These are phyloP conservation scores for Podarcis lilfordi DNA, from an alignment of 2,797 vertebrate genomes.

Conservation along the genomic window DNA sequence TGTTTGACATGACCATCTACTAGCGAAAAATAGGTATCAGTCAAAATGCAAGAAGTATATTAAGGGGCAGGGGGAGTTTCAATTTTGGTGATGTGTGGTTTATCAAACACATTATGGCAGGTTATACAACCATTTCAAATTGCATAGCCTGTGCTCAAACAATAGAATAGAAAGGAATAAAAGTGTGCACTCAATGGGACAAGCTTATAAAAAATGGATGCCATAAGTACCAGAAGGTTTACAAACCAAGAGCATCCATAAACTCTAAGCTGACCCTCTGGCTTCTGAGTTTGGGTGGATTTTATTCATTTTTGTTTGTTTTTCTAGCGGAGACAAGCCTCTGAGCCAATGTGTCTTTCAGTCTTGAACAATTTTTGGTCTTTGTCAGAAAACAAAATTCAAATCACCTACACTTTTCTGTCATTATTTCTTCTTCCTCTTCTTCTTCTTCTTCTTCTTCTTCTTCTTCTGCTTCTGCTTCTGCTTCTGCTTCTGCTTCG, in stretches of 20 bases:
- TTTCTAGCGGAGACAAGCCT: conserved; percentile 40
- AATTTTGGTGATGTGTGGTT: conserved; percentile 19
- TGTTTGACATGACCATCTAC: not conserved
- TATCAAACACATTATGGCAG: conserved; percentile 30
- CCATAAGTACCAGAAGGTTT: conserved; percentile 16
- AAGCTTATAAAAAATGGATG: conserved; percentile 8
- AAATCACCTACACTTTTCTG: conserved; percentile 46
- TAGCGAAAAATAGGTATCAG: not conserved
- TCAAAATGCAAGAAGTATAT: not conserved
- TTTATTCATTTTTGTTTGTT: conserved; percentile 65
- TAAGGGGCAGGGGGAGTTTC: not conserved
- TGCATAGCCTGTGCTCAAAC: conserved; percentile 40
- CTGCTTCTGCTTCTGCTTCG: too few relatives aligned
- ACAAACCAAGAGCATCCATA: conserved; percentile 36
- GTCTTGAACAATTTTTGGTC: conserved; percentile 48
- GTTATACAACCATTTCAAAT: conserved; percentile 15
- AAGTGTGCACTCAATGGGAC: not conserved
- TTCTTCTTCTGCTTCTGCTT: too few relatives aligned
- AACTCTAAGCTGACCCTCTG: conserved; percentile 54
- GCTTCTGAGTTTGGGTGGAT: conserved; percentile 42
- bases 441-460: too few relatives aligned
- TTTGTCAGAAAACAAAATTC: conserved; percentile 44
- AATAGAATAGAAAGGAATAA: conserved; percentile 20
- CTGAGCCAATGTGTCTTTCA: conserved; percentile 53
- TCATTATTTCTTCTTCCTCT: conserved; percentile 39